Conservation (phyloP, 2,113 vertebrate species). For the Jacana jacana region DNA sequence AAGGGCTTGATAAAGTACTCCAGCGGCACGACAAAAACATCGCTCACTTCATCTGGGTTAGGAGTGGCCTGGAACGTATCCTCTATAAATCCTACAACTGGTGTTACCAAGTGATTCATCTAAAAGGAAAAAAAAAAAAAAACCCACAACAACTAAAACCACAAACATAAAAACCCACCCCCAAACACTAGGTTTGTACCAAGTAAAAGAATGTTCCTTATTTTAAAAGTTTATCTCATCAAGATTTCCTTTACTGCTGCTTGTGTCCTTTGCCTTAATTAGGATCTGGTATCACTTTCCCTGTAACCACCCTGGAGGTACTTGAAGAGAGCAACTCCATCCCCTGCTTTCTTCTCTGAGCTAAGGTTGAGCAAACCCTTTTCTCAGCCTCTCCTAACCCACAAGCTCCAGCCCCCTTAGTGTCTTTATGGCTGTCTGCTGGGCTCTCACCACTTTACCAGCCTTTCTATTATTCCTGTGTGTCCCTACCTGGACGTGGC, state of each 20-base stretch:
- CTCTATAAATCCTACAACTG: slow-evolving; percentile 89
- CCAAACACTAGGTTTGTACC: neutral
- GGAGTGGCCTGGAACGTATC: slow-evolving; percentile 79
- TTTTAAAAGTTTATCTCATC: neutral
- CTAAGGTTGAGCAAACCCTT: neutral
- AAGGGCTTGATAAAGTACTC: slow-evolving; percentile 80
- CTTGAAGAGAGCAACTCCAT: neutral
- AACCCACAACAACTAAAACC: too few relatives aligned
- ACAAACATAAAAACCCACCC: neutral
- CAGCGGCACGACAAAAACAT: slow-evolving; percentile 86
- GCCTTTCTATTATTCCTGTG: neutral
- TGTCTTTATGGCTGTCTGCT: accelerated
- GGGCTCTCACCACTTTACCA: neutral
- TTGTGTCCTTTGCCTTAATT: neutral
- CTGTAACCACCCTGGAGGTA: neutral
- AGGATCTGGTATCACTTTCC: neutral
- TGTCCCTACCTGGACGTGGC: neutral
- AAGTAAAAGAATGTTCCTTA: neutral
- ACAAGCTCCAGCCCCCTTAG: neutral
- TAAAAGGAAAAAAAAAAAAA: slow-evolving; percentile 39
- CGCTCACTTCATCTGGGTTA: slow-evolving; percentile 88
- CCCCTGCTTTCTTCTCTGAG: neutral
- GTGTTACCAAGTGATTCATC: slow-evolving; percentile 81
- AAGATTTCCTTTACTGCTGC: neutral
- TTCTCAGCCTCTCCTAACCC: neutral